A percentile compares a stretch with the other conserved stretches of the same genome.
phyloP scores from a whole-genome alignment of 2,888 invertebrate genomes.

The Platerodrilus igneus region DNA sequence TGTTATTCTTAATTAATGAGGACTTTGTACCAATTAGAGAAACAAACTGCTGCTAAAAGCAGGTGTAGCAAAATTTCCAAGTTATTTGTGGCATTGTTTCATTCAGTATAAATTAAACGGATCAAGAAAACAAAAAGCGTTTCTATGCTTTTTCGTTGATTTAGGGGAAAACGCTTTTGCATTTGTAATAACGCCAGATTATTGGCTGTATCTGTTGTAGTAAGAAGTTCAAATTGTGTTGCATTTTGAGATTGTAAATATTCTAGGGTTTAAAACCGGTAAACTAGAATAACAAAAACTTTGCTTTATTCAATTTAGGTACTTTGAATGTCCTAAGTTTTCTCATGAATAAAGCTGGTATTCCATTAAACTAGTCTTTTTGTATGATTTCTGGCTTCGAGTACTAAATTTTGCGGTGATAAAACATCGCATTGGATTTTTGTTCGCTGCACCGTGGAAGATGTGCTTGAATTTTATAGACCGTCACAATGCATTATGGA shows the following conservation, averaged over 20 bases:
- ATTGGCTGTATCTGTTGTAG: no score
- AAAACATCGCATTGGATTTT: slow-evolving; percentile 20
- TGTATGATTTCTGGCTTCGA: slow-evolving; percentile 14
- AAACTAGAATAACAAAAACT: neutral
- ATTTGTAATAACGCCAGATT: no score
- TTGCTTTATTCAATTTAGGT: slow-evolving; percentile 18
- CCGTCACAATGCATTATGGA: slow-evolving; percentile 23
- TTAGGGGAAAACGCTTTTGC: no score
- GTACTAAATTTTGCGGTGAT: slow-evolving; percentile 18
- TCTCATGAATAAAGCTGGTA: slow-evolving; percentile 16
- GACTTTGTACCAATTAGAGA: slow-evolving; percentile 14
- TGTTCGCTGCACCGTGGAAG: slow-evolving; percentile 15
- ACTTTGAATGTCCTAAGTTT: slow-evolving; percentile 12
- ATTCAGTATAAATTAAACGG: no score
- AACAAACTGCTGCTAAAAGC: slow-evolving; percentile 9
- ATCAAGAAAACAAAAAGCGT: no score
- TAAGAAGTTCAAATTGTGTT: no score
- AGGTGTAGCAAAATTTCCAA: no score
- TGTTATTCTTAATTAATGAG: slow-evolving; percentile 13
- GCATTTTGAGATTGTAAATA: neutral
- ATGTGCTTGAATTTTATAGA: slow-evolving; percentile 23
- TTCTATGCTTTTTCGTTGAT: no score
- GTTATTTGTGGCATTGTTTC: no score
- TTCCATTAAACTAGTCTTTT: slow-evolving; percentile 18
- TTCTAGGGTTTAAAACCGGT: neutral